Evolutionary conservation across 2,888 invertebrate genomes (phyloP).

Genomic region (Caenorhabditis wallacei): DNA sequence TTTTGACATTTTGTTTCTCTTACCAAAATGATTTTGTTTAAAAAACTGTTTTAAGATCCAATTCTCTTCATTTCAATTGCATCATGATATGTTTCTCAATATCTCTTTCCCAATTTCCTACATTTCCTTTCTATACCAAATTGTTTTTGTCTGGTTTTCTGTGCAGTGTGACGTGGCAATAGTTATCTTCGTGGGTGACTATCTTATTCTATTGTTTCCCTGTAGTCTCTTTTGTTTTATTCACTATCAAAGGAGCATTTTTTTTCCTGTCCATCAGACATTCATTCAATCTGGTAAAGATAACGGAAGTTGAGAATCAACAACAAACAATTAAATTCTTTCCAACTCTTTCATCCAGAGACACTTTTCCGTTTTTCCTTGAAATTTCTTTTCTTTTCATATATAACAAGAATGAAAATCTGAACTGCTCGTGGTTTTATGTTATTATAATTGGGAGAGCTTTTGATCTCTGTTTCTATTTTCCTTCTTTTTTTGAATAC

Average conservation of each 20-base stretch:
- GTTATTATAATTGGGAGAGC: not conserved
- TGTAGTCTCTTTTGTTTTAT: not conserved
- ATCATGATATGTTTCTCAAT: not conserved
- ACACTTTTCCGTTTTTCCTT: constrained; percentile 15
- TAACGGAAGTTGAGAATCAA: not conserved
- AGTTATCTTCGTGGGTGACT: too few relatives aligned
- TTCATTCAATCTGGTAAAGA: not conserved
- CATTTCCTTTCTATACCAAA: too few relatives aligned
- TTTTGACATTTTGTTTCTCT: too few relatives aligned
- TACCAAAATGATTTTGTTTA: too few relatives aligned
- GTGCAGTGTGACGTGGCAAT: not conserved
- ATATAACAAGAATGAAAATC: not conserved
- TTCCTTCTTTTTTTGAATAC: not conserved
- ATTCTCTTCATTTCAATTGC: too few relatives aligned
- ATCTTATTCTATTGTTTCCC: not conserved
- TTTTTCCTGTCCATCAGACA: not conserved
- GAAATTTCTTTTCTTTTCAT: constrained; percentile 23
- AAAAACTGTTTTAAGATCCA: too few relatives aligned
- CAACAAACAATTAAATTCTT: constrained; percentile 4
- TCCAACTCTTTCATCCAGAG: not conserved
- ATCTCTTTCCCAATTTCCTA: too few relatives aligned
- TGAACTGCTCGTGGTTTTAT: not conserved
- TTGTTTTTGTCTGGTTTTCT: too few relatives aligned
- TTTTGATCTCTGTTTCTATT: not conserved
- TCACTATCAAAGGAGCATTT: not conserved